These are phyloP conservation scores for Epinephelus lanceolatus DNA, from an alignment of 2,113 vertebrate species.

Conservation along the genomic window DNA sequence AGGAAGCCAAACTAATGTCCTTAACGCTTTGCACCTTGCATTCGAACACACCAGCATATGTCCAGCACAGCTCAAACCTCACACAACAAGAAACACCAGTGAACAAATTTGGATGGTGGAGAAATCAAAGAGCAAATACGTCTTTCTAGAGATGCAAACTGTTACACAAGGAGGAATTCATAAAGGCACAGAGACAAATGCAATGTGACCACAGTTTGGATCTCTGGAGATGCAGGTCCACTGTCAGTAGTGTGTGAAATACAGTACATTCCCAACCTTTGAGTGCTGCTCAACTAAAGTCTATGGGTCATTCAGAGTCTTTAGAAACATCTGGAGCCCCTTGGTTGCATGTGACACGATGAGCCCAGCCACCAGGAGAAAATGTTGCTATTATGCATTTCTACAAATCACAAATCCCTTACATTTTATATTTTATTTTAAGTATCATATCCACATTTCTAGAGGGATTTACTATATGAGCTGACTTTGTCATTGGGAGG, in stretches of 20 bases:
- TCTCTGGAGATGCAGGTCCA: neutral
- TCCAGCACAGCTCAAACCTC: neutral
- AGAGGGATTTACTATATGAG: too few species aligned
- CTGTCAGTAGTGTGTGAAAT: neutral
- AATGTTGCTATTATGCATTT: too few species aligned
- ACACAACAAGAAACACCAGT: neutral
- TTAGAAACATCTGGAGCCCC: too few species aligned
- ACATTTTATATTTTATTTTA: too few species aligned
- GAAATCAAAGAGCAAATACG: neutral
- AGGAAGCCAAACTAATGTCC: neutral
- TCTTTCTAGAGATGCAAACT: neutral
- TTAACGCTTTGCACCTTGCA: neutral
- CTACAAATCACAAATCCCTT: too few species aligned
- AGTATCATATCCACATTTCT: too few species aligned
- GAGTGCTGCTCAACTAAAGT: neutral
- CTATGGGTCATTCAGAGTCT: neutral
- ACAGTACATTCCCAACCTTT: neutral
- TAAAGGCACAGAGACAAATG: neutral
- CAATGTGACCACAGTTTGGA: neutral
- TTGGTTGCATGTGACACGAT: too few species aligned
- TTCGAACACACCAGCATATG: slow-evolving; percentile 8
- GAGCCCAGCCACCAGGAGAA: too few species aligned
- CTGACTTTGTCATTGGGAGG: too few species aligned
- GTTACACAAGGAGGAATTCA: neutral
- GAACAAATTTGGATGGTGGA: neutral